Evolutionary conservation across 1,140 invertebrate species (phyloP), one percentile per base, ranked within the genome.

Genomic region (Leptonema lineaticorne): DNA sequence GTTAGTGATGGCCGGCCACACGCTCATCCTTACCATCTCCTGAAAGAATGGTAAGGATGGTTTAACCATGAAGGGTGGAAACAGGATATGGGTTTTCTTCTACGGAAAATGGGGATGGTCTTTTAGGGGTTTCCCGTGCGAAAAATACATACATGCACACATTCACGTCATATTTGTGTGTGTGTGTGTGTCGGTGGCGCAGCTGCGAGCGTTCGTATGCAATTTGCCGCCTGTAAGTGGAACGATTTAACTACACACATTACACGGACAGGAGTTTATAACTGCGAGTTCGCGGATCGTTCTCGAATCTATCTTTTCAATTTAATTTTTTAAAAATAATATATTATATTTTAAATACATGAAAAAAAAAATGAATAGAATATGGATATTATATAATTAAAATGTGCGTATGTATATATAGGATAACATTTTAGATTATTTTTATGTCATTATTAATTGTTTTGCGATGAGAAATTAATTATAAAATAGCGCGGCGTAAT

Each of bases 211-310:
- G 71, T 63, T 68, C 71, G 71, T 72, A 72, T 72, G 71, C 71
- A 72, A 72, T 72, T 72, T 72, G 67, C 71, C 67, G 68, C 58
- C 71, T 62, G 71, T 72, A 69, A 72, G 71, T 72, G 65, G 68
- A 64, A 64, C 71, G 71, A 72, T 69, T 72, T 72, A 72, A 72
- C 71, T 72, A 69, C 68, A 69, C 64, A 72, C 67, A 69, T 67
- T 67, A 69, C 71, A 22, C 9, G 63, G 20, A 3, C 59, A 62
- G 62, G 62, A 26, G 26, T 16, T 64, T 30, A 27, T 27, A 67
- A 30, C 56, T 22, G 16, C 63, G 64, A 50, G 63, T 8, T 22
- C 50, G 50, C 50, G 22, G 50, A 3, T 24, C 20, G 37, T 4
- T n/a, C n/a, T n/a, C n/a, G 8, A 8, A 37, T 37, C n/a, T 8